These are phyloP conservation scores for Cricetomys ansorgei DNA, from an alignment of 2,113 vertebrate species.

Conservation along the genomic window DNA sequence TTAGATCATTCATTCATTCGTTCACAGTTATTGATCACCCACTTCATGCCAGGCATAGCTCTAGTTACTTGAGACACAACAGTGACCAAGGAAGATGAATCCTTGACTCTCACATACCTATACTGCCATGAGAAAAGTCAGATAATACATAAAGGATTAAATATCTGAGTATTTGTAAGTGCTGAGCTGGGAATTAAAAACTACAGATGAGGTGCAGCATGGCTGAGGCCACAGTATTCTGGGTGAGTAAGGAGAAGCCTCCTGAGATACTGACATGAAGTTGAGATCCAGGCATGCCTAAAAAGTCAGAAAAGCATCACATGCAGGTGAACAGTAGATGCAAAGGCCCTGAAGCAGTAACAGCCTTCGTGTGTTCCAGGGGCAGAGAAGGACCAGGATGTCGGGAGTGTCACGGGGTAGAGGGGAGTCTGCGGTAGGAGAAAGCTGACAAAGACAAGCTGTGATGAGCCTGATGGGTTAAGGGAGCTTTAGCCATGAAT, in stretches of 20 bases:
- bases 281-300: background rate
- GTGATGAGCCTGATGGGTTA: background rate
- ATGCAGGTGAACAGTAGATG: background rate
- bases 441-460: no score
- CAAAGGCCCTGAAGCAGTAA: conserved; percentile 23
- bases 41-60: conserved; percentile 5
- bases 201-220: background rate
- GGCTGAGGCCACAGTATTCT: background rate
- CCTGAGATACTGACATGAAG: background rate
- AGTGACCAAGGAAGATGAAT: conserved; percentile 42
- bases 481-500: background rate
- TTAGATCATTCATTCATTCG: conserved; percentile 67
- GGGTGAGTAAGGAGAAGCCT: background rate
- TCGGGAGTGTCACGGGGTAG: rapidly evolving
- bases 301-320: background rate
- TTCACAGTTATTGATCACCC: conserved; percentile 65
- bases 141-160: conserved; percentile 58
- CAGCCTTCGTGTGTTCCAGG: background rate
- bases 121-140: background rate
- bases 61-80: conserved; percentile 17
- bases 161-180: background rate
- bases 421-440: rapidly evolving
- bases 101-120: conserved; percentile 10
- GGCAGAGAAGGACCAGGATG: background rate
- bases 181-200: background rate